Base-by-base conservation (phyloP, 2,888 invertebrate species). In the Tribolium freemani region DNA sequence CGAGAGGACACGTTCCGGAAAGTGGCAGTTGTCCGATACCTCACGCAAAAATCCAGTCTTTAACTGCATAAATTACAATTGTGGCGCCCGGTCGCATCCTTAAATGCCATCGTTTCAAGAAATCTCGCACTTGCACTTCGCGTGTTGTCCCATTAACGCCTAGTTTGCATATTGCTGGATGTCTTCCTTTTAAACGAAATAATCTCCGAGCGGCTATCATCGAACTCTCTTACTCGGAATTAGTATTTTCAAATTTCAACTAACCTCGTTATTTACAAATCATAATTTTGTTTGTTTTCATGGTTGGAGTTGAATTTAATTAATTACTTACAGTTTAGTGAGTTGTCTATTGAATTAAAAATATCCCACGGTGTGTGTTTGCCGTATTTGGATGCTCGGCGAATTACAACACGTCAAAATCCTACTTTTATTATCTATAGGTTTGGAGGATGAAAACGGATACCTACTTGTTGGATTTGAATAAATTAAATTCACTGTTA, bases 81-180 rank as follows among this genome's bases (percentile, higher is more conserved):
- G 69, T 69, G 73, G 73, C 73, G 73, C 69, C 72, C 72, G 57
- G 60, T 64, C 69, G 72, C 57, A 64, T 68, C 72, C 69, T 72
- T 64, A 63, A 63, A 69, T 64, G 69, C 63, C 64, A 73, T 73
- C 73, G 66, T 73, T 69, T 73, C 73, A 63, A 73, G 73, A 73
- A 73, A 73, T 73, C 69, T 73, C 60, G 26, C 72, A 63, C 64
- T 72, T 66, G 51, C 72, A 72, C 72, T 72, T 72, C 31, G 72
- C 72, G 72, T 72, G 72, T 38, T 50, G 63, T 63, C 48, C 69
- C 60, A 73, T 69, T 73, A 71, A 71, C 45, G 64, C 10, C 68
- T 68, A 30, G 30, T 57, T 68, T 68, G 68, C 68, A 68, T 67
- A 67, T 67, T 67, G 48, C 46, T 56, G 26, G 48, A 54, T 46